phyloP scores from a whole-genome alignment of 2,888 invertebrate species.

The Aspidiotus destructor region DNA sequence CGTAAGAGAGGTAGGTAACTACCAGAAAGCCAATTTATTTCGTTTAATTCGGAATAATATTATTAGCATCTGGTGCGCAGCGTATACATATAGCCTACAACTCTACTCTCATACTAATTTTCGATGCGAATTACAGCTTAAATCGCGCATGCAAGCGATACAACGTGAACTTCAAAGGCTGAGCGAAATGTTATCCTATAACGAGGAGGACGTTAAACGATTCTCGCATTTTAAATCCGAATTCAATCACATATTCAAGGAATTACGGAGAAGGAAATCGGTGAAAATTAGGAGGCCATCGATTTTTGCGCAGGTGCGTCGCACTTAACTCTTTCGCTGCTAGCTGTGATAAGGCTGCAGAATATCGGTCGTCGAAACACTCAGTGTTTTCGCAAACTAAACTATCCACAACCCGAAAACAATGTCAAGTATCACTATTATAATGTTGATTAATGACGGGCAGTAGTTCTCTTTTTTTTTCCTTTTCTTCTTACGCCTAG shows the following conservation, averaged over 20 bases:
- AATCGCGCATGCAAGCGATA: constrained; percentile 28
- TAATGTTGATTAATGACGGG: no score
- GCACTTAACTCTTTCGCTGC: neutral
- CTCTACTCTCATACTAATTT: neutral
- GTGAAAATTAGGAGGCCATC: constrained; percentile 30
- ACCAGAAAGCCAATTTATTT: neutral
- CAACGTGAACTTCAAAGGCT: constrained; percentile 28
- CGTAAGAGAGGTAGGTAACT: constrained; percentile 38
- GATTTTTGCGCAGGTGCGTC: constrained; percentile 15
- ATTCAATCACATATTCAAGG: constrained; percentile 31
- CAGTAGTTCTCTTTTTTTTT: no score
- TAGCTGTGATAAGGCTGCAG: neutral
- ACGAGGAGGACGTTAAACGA: constrained; percentile 26
- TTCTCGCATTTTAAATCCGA: constrained; percentile 28
- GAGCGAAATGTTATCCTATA: constrained; percentile 24
- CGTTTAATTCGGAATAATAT: neutral
- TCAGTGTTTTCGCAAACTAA: neutral
- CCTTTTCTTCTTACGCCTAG: no score
- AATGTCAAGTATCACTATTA: no score
- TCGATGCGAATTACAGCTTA: constrained; percentile 12
- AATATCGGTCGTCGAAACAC: neutral
- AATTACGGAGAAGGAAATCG: constrained; percentile 29
- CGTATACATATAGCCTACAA: neutral
- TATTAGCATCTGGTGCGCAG: neutral
- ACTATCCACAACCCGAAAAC: neutral